Evolutionary conservation across 2,797 vertebrate genomes (phyloP).

Genomic region (Aeoliscus strigatus): DNA sequence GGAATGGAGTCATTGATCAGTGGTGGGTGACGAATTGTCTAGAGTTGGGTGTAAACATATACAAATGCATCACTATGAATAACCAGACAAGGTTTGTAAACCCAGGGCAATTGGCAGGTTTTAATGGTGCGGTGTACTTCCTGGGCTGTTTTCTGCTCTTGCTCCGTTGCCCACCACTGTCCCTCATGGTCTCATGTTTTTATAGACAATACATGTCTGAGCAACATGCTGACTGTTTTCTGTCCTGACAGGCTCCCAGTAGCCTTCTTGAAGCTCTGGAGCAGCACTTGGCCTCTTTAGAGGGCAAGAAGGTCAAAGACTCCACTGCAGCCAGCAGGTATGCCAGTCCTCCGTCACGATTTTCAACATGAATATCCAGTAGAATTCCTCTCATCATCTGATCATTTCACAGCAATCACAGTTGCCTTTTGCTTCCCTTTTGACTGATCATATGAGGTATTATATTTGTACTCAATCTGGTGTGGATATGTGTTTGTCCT

Average conservation of each 20-base stretch:
- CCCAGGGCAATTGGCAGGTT: slow-evolving; percentile 30
- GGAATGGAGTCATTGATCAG: slow-evolving; percentile 61
- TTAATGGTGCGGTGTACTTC: slow-evolving; percentile 9
- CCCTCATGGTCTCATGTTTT: slow-evolving; percentile 37
- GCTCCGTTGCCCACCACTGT: slow-evolving; percentile 63
- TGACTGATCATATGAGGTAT: neutral
- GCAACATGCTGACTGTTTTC: slow-evolving; percentile 38
- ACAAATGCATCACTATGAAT: neutral
- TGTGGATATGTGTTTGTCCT: slow-evolving; percentile 21
- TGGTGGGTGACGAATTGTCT: slow-evolving; percentile 52
- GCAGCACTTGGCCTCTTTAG: slow-evolving; percentile 97
- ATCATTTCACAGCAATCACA: too few relatives aligned
- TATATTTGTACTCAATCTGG: slow-evolving; percentile 3
- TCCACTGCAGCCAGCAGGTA: slow-evolving; percentile 98
- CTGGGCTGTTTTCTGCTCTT: slow-evolving; percentile 18
- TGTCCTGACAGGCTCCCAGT: slow-evolving; percentile 87
- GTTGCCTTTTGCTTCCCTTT: slow-evolving; percentile 2
- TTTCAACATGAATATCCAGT: neutral
- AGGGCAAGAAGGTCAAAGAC: slow-evolving; percentile 99
- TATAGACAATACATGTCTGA: slow-evolving; percentile 7
- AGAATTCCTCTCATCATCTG: slow-evolving; percentile 1
- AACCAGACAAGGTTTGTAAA: slow-evolving; percentile 5
- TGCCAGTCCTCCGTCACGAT: slow-evolving; percentile 1
- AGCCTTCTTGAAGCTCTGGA: slow-evolving; percentile 99
- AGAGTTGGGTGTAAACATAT: slow-evolving; percentile 3